Percentiles rank a stretch among this genome's conserved stretches.
Evolutionary conservation across 2,888 invertebrate species (phyloP).

Genomic region (Branchipolynoe longqiensis): DNA sequence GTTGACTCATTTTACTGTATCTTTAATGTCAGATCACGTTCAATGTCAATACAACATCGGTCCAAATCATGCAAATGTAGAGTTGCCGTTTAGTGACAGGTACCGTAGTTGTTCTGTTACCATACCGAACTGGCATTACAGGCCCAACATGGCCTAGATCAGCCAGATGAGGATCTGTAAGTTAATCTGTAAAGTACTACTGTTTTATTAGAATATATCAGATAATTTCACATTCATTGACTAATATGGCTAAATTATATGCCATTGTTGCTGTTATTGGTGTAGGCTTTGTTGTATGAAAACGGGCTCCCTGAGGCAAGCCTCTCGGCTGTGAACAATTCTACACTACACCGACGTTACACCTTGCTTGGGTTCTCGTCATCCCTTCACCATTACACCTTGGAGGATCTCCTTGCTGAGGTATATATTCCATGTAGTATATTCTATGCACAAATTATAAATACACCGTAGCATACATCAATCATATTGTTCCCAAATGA

Average conservation of each 20-base stretch:
- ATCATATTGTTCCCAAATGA: too few species aligned
- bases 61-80: too few species aligned
- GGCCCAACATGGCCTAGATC: too few species aligned
- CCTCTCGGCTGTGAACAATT: conserved; percentile 16
- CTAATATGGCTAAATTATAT: neutral
- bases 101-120: too few species aligned
- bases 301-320: conserved; percentile 24
- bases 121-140: too few species aligned
- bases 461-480: too few species aligned
- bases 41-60: too few species aligned
- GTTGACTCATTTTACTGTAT: too few species aligned
- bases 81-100: too few species aligned
- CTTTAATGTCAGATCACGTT: too few species aligned
- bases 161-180: too few species aligned
- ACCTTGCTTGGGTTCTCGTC: conserved; percentile 29
- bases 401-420: conserved; percentile 33
- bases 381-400: neutral
- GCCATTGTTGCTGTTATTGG: neutral
- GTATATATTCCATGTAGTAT: neutral
- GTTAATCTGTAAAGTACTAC: too few species aligned
- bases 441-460: neutral
- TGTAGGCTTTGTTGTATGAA: neutral
- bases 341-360: neutral
- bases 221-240: neutral
- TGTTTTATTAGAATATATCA: neutral